phyloP scores from a whole-genome alignment of 2,888 invertebrate species.

The Syritta pipiens region DNA sequence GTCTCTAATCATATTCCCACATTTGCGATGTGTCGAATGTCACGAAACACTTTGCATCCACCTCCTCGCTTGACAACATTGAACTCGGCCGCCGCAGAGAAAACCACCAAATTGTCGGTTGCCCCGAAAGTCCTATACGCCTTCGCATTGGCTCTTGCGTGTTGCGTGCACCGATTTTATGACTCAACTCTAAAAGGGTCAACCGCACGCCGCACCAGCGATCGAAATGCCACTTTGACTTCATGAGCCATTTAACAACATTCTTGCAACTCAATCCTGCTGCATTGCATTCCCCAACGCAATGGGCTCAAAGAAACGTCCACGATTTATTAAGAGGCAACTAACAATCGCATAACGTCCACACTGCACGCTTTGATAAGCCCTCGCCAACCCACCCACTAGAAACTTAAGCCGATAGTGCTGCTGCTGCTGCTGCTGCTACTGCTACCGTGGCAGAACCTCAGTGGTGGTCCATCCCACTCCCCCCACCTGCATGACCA shows the following conservation, averaged over 20 bases:
- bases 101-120: too few relatives aligned
- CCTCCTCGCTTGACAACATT: too few relatives aligned
- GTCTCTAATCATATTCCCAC: too few relatives aligned
- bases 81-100: too few relatives aligned
- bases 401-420: slow-evolving; percentile 19
- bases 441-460: too few relatives aligned
- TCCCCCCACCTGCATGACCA: slow-evolving; percentile 45
- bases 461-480: too few relatives aligned
- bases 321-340: slow-evolving; percentile 14
- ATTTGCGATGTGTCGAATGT: too few relatives aligned
- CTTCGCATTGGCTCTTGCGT: too few relatives aligned
- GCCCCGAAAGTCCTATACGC: too few relatives aligned
- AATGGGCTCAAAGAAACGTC: not conserved
- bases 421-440: not conserved
- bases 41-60: too few relatives aligned
- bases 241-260: slow-evolving; percentile 12
- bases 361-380: not conserved
- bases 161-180: not conserved
- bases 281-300: not conserved
- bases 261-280: slow-evolving; percentile 8
- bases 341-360: not conserved
- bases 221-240: slow-evolving; percentile 2
- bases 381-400: not conserved
- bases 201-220: too few relatives aligned
- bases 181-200: not conserved